A percentile compares a stretch with the other conserved stretches of the same genome.
These are phyloP conservation scores for Pluvialis apricaria DNA, from an alignment of 2,113 vertebrate genomes.

Conservation along the genomic window DNA sequence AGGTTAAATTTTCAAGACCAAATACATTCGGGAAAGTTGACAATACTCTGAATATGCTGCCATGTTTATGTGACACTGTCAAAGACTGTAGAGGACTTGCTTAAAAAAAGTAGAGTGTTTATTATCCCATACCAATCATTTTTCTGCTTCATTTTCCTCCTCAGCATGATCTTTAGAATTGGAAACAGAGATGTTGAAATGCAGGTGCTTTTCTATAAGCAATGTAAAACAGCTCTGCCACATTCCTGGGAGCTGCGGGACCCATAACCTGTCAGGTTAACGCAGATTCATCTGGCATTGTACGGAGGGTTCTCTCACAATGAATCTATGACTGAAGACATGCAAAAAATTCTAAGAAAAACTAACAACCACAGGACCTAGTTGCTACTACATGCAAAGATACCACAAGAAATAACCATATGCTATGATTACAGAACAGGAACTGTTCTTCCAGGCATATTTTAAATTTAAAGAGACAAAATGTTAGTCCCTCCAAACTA, in stretches of 20 bases:
- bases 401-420: not conserved
- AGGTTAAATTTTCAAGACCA: not conserved
- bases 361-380: not conserved
- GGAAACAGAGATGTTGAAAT: not conserved
- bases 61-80: not conserved
- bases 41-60: not conserved
- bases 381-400: not conserved
- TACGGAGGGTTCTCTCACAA: not conserved
- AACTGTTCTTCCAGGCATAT: not conserved
- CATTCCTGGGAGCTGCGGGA: not conserved
- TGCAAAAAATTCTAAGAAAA: not conserved
- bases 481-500: not conserved
- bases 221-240: not conserved
- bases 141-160: not conserved
- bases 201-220: not conserved
- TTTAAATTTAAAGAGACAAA: not conserved
- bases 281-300: not conserved
- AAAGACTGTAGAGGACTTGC: not conserved
- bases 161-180: not conserved
- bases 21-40: not conserved
- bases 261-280: not conserved
- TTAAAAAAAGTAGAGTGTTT: not conserved
- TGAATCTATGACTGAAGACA: not conserved
- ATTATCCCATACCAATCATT: not conserved
- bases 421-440: not conserved